A percentile compares a stretch with the other conserved stretches of the same genome.
Evolutionary conservation across 2,888 invertebrate species (phyloP).

Genomic region (Amiota communis): DNA sequence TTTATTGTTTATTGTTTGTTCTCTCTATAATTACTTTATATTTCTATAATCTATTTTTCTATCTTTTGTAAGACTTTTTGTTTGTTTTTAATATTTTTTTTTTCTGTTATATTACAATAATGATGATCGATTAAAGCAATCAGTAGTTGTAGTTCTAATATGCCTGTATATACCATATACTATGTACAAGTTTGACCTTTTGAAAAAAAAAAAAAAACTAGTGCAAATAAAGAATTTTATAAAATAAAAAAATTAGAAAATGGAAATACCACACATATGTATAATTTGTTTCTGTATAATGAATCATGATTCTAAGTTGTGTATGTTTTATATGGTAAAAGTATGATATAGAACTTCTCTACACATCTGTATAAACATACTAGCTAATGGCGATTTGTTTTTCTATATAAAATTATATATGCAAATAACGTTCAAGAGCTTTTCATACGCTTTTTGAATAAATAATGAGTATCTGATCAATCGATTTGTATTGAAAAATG

Average conservation of each 20-base stretch:
- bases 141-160: neutral
- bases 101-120: too few species aligned
- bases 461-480: neutral
- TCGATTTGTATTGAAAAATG: neutral
- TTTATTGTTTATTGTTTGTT: too few species aligned
- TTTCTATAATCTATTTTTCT: too few species aligned
- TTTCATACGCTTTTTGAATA: conserved; percentile 10
- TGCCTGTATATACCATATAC: neutral
- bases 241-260: conserved; percentile 5
- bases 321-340: neutral
- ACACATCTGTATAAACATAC: neutral
- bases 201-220: conserved; percentile 4
- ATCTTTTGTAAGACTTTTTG: too few species aligned
- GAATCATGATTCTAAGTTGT: neutral
- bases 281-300: neutral
- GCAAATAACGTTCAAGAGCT: conserved; percentile 9
- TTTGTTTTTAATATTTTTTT: too few species aligned
- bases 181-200: conserved; percentile 20
- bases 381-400: neutral
- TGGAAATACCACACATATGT: too few species aligned
- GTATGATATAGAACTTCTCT: neutral
- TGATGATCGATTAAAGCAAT: too few species aligned
- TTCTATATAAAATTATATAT: neutral
- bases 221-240: neutral
- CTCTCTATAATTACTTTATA: too few species aligned